Percentiles rank a stretch among this genome's conserved stretches.
These are phyloP conservation scores for Eristalis pertinax DNA, from an alignment of 2,888 invertebrate species.

Conservation along the genomic window DNA sequence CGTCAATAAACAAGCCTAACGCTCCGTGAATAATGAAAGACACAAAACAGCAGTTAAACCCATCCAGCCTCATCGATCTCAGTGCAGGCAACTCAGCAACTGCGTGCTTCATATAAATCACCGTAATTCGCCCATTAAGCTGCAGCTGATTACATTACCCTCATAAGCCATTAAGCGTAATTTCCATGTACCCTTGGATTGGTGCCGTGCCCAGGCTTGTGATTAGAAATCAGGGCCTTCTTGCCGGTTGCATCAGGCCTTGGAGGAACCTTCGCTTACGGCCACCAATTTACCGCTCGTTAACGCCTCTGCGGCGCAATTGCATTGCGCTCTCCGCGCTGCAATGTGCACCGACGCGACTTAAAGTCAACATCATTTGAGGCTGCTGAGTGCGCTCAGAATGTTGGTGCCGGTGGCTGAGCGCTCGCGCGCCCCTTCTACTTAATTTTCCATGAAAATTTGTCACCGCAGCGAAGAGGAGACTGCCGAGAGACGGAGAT, in stretches of 20 bases:
- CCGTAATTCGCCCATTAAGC: background rate
- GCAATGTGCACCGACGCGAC: slow-evolving; percentile 11
- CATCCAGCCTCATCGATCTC: background rate
- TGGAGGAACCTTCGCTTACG: background rate
- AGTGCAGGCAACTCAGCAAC: background rate
- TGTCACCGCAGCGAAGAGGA: slow-evolving; percentile 34
- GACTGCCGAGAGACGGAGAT: background rate
- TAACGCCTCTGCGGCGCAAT: slow-evolving; percentile 24
- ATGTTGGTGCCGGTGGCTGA: slow-evolving; percentile 1
- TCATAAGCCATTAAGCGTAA: background rate
- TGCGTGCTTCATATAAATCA: background rate
- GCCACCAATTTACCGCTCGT: slow-evolving; percentile 33
- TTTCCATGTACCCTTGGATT: background rate
- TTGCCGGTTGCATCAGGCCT: background rate
- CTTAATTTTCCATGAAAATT: slow-evolving; percentile 61
- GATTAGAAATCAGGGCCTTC: slow-evolving; percentile 12
- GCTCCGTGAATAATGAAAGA: background rate
- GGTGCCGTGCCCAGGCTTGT: background rate
- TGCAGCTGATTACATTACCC: background rate
- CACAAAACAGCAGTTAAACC: background rate
- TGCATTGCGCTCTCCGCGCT: slow-evolving; percentile 12
- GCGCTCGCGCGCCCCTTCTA: slow-evolving; percentile 17
- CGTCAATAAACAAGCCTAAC: too few relatives aligned
- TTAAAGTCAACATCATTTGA: background rate
- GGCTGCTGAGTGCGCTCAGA: background rate